Conservation (phyloP, 2,797 vertebrate genomes). For the Sternarchorhynchus goeldii region DNA sequence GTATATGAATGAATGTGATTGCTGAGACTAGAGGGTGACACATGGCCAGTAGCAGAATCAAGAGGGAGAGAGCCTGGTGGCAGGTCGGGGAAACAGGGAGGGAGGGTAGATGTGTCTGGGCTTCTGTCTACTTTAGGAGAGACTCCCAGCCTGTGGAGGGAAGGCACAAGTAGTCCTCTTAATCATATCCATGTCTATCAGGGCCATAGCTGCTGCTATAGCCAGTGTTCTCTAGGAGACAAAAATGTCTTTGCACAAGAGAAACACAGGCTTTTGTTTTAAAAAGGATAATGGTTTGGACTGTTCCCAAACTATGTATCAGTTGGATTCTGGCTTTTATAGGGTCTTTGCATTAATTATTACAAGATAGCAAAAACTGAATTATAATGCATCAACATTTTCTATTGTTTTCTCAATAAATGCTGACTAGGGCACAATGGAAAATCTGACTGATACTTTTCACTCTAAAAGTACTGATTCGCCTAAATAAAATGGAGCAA, state of each 20-base stretch:
- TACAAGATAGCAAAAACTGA: conserved; percentile 1
- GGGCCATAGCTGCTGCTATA: conserved; percentile 51
- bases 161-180: conserved; percentile 92
- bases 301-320: neutral
- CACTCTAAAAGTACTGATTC: conserved; percentile 25
- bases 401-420: conserved; percentile 9
- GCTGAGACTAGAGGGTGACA: conserved; percentile 68
- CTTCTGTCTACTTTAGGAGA: conserved; percentile 97
- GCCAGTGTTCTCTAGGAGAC: conserved; percentile 17
- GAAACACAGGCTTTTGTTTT: conserved; percentile 16
- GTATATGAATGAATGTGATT: conserved; percentile 76
- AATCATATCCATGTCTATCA: conserved; percentile 77
- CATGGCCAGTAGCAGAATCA: conserved; percentile 66
- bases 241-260: conserved; percentile 13
- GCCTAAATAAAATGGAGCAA: conserved; percentile 38
- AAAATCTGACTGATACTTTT: neutral
- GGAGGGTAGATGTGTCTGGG: conserved; percentile 81
- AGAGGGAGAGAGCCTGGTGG: conserved; percentile 69
- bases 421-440: neutral
- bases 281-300: neutral
- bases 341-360: conserved; percentile 17
- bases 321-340: conserved; percentile 20
- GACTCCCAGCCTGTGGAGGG: conserved; percentile 97
- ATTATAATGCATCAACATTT: conserved; percentile 1
- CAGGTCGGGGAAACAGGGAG: conserved; percentile 74